Evolutionary conservation across 2,888 invertebrate species (phyloP).

Genomic region (Brenthis hecate): DNA sequence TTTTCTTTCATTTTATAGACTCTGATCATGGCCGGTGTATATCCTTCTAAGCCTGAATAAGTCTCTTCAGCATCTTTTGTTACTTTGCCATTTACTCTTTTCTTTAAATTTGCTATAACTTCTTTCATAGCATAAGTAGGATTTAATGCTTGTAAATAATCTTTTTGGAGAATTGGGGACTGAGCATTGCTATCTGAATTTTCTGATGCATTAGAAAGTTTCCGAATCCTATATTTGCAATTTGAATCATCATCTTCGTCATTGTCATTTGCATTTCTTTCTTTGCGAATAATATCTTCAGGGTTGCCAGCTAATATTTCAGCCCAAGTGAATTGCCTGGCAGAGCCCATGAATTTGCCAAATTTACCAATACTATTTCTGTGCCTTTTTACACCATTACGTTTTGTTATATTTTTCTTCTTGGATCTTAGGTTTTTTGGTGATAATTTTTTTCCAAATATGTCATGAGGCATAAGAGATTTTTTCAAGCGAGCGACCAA

Average conservation of each 20-base stretch:
- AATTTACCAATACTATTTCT: conserved; percentile 76
- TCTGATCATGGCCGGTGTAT: conserved; percentile 83
- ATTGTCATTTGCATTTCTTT: conserved; percentile 55
- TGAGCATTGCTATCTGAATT: conserved; percentile 59
- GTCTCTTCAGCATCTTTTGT: conserved; percentile 57
- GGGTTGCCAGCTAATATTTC: conserved; percentile 85
- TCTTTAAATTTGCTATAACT: conserved; percentile 84
- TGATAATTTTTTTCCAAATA: conserved; percentile 78
- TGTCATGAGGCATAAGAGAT: conserved; percentile 75
- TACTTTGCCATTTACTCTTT: conserved; percentile 67
- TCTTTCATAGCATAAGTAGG: conserved; percentile 89
- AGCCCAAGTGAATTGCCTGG: conserved; percentile 85
- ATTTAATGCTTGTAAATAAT: conserved; percentile 76
- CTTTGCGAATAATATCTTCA: conserved; percentile 83
- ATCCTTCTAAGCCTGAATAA: conserved; percentile 59
- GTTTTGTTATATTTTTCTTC: conserved; percentile 72
- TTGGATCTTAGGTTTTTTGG: conserved; percentile 85
- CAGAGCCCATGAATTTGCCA: conserved; percentile 78
- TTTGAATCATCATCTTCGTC: conserved; percentile 65
- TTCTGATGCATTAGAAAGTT: conserved; percentile 68
- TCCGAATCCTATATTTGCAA: conserved; percentile 73
- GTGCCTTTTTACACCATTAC: conserved; percentile 69
- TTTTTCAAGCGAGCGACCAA: conserved; percentile 73
- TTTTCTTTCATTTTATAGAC: conserved; percentile 75
- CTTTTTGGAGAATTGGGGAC: conserved; percentile 68